A percentile compares a stretch with the other conserved stretches of the same genome.
These are phyloP conservation scores for Hesperia comma DNA, from an alignment of 2,888 invertebrate species.

Conservation along the genomic window DNA sequence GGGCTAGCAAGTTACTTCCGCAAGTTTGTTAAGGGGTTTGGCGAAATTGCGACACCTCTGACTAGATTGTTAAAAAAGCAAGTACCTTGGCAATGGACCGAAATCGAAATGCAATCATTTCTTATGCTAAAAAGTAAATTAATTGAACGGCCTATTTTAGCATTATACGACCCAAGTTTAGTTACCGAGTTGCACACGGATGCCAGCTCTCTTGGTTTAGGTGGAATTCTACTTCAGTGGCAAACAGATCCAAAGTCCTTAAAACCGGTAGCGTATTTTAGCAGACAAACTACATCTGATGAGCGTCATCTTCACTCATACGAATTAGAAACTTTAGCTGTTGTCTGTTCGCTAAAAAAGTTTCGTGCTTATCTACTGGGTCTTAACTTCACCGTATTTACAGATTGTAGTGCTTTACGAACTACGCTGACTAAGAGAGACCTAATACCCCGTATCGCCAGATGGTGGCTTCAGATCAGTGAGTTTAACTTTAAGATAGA, in stretches of 20 bases:
- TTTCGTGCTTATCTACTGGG: conserved; percentile 50
- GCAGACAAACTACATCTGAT: conserved; percentile 43
- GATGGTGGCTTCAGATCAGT: conserved; percentile 51
- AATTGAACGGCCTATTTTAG: conserved; percentile 44
- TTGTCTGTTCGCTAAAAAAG: conserved; percentile 48
- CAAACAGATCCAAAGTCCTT: conserved; percentile 33
- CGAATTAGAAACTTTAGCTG: conserved; percentile 46
- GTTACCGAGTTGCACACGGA: conserved; percentile 53
- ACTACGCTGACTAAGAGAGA: conserved; percentile 49
- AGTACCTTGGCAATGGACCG: conserved; percentile 37
- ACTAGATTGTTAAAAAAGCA: conserved; percentile 41
- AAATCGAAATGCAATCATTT: conserved; percentile 21
- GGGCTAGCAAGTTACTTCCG: conserved; percentile 44
- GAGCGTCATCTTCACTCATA: conserved; percentile 43
- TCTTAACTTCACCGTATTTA: conserved; percentile 39
- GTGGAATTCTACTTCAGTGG: conserved; percentile 50
- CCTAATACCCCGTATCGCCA: conserved; percentile 49
- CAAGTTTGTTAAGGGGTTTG: conserved; percentile 43
- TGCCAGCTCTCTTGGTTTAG: conserved; percentile 49
- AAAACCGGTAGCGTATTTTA: conserved; percentile 45
- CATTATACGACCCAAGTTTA: conserved; percentile 48
- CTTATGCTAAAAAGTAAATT: conserved; percentile 6
- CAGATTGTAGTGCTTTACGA: conserved; percentile 52
- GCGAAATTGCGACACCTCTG: conserved; percentile 40
- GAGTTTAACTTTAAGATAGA: conserved; percentile 52